Base-by-base conservation (phyloP, 2,113 vertebrate genomes). In the Ranitomeya variabilis region DNA sequence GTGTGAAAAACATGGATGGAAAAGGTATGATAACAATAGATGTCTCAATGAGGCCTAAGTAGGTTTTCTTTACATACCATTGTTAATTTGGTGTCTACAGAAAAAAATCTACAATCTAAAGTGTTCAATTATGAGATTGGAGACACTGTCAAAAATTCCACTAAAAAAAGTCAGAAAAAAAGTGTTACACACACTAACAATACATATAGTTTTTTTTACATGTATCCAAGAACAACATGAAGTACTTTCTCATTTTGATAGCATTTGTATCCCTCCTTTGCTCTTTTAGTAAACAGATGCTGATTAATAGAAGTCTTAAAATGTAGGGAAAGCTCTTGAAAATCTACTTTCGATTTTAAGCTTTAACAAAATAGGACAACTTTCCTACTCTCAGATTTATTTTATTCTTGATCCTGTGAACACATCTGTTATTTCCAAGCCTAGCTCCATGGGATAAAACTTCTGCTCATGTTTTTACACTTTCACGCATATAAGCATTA, bases 271-370 rank as follows among this genome's bases (percentile, higher is more conserved):
- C 76, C 80, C 45, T 66, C 37, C 23, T 76, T 88, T 88, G 67
- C 80, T 77, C 80, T 88, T 60, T 88, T 88, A 83, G 80, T 52
- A 88, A 83, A 83, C 87, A 88, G 87, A 82, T 88, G 87, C 69
- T 83, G 71, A 77, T 88, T 88, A 66, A 88, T 88, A 66, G 80
- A 83, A 51, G 87, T 88, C 80, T 88, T 83, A 76, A 88, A 83
- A 76, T 88, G 69, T 76, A 66, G 80, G 12, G 64, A 88, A 83
- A 88, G 80, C 87, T 83, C 87, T 77, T 88, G 37, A 88, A 88
- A 88, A 88, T 88, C 87, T 88, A 83, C 87, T 88, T 88, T 88
- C n/a, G 64, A 23, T 83, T 82, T 83, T 88, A 88, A 88, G 87
- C 80, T 83, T 23, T 19, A 62, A 54, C 80, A 87, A 88, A 88